Evolutionary conservation across 2,888 invertebrate genomes (phyloP), one percentile per base, ranked within the genome.

Genomic region (Sphecodes monilicornis): DNA sequence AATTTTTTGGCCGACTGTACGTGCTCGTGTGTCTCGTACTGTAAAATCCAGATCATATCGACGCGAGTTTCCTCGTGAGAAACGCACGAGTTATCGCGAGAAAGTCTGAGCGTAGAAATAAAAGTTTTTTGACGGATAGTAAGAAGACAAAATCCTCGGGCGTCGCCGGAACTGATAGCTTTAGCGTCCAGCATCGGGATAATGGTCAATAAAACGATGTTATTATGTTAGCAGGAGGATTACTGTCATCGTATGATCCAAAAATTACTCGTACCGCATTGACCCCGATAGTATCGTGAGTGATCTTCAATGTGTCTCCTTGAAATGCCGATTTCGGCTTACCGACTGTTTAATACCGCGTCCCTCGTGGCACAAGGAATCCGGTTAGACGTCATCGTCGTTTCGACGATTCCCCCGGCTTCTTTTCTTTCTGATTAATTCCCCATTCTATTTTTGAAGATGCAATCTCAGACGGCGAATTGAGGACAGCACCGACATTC

Each of bases 281-380:
- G 84, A 85, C 85, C 88, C 36, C 83, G 76, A 86, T 86, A 80
- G 69, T 11, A 26, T n/a, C 64, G 73, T 72, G 70, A 78, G 82
- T 72, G 85, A 87, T 88, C 85, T 87, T 84, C 88, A 88, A 87
- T 86, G 84, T 88, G 87, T 78, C 83, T 80, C 82, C 80, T 72
- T 46, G 77, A 69, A 80, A 82, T 78, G 71, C 57, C 80, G 80
- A 81, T 80, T 79, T 81, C 80, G 77, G 76, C 78, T 85, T 77
- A 80, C 76, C 32, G 76, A 39, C 82, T 85, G 83, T 70, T 86
- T 84, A 82, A 87, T 86, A 77, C 80, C 76, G 69, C 74, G 50
- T 74, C 80, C 82, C 78, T 32, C 66, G 77, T 13, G 75, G 81
- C 60, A 13, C n/a, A 79, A 60, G 68, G 76, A 43, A 70, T 64